Conservation (phyloP, 2,888 invertebrate species). For the Agonum fuliginosum region DNA sequence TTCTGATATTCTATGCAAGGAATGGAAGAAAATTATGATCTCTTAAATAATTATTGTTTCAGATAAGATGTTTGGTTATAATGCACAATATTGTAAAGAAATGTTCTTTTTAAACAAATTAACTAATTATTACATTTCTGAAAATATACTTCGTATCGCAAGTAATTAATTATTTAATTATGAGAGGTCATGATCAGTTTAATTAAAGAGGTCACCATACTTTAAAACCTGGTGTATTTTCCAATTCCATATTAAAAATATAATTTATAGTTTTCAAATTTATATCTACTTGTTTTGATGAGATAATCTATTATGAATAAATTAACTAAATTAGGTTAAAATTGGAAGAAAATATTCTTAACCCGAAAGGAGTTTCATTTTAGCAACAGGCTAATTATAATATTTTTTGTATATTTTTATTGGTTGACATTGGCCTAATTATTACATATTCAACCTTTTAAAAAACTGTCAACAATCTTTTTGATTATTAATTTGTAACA, state of each 20-base stretch:
- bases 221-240: not conserved
- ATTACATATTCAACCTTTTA: not conserved
- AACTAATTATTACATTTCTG: not conserved
- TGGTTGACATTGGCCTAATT: not conserved
- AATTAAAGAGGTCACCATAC: slow-evolving; percentile 34
- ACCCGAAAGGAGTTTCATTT: too few species aligned
- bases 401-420: not conserved
- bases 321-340: not conserved
- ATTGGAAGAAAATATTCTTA: not conserved
- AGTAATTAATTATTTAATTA: slow-evolving; percentile 35
- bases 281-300: not conserved
- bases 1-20: too few species aligned
- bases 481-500: not conserved
- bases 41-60: too few species aligned
- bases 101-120: not conserved
- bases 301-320: not conserved
- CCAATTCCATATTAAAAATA: too few species aligned
- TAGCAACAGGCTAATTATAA: too few species aligned
- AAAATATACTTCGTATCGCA: not conserved
- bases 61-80: too few species aligned
- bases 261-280: too few species aligned
- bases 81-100: too few species aligned
- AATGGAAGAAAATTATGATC: too few species aligned
- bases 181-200: slow-evolving; percentile 7
- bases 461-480: not conserved